Evolutionary conservation across 2,113 vertebrate species (phyloP).

Genomic region (Arizona elegans): DNA sequence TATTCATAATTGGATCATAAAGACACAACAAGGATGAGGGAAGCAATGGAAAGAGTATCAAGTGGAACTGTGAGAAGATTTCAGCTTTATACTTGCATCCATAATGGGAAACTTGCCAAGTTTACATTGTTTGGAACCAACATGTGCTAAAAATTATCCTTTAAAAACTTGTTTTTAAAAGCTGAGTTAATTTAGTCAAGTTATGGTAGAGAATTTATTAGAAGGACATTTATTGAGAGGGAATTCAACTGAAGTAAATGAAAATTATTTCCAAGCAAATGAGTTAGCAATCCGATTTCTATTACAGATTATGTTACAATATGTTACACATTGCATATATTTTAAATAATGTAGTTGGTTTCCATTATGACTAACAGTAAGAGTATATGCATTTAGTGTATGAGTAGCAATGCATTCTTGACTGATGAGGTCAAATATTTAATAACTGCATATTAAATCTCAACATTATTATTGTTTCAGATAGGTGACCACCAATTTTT

Average conservation of each 20-base stretch:
- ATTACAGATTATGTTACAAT: background rate
- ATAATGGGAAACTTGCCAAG: background rate
- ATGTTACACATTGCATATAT: background rate
- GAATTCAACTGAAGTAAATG: background rate
- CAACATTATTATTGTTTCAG: conserved; percentile 5
- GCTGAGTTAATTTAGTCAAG: background rate
- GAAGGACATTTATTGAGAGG: background rate
- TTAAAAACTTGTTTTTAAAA: background rate
- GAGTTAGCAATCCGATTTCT: background rate
- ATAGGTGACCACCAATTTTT: conserved; percentile 3
- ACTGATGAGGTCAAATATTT: conserved; percentile 19
- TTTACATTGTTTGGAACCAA: background rate
- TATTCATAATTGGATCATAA: conserved; percentile 22
- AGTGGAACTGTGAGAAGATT: background rate
- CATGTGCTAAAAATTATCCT: background rate
- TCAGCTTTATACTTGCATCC: background rate
- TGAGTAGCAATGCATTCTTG: background rate
- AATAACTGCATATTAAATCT: conserved; percentile 15
- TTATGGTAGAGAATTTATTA: background rate
- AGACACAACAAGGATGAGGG: background rate
- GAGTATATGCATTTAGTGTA: conserved; percentile 6
- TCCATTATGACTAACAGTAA: conserved; percentile 8
- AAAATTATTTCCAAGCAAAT: background rate
- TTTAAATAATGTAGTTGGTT: conserved; percentile 12
- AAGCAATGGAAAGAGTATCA: background rate